phyloP scores from a whole-genome alignment of 2,888 invertebrate species.

The Lasioglossum malachurum region DNA sequence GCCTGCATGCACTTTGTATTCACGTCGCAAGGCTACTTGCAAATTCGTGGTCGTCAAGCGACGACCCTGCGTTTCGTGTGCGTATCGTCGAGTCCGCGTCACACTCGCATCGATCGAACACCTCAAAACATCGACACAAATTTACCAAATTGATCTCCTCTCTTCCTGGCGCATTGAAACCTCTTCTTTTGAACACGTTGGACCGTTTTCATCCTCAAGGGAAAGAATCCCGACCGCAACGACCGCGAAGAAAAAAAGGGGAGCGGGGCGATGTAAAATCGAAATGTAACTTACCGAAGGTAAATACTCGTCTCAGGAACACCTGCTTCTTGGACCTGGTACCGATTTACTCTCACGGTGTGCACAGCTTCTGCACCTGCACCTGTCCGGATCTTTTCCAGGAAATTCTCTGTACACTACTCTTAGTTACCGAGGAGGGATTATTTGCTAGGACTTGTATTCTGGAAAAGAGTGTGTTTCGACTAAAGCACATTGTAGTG shows the following conservation, averaged over 20 bases:
- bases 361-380: slow-evolving; percentile 59
- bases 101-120: slow-evolving; percentile 18
- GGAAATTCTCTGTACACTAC: slow-evolving; percentile 22
- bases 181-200: background rate
- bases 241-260: slow-evolving; percentile 7
- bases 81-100: slow-evolving; percentile 10
- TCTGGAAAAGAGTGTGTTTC: slow-evolving; percentile 14
- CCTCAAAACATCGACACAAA: background rate
- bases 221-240: background rate
- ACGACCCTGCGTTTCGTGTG: background rate
- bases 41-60: slow-evolving; percentile 49
- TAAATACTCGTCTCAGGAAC: slow-evolving; percentile 68
- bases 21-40: slow-evolving; percentile 48
- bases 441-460: background rate
- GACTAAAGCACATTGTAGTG: background rate
- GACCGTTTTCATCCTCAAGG: background rate
- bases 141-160: background rate
- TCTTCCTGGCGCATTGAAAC: background rate
- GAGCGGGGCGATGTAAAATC: slow-evolving; percentile 27
- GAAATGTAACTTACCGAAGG: slow-evolving; percentile 61
- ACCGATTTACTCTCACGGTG: slow-evolving; percentile 32
- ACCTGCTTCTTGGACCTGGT: slow-evolving; percentile 67
- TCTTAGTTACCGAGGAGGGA: slow-evolving; percentile 23
- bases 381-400: slow-evolving; percentile 76
- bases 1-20: slow-evolving; percentile 36